A percentile compares a stretch with the other conserved stretches of the same genome.
Conservation (phyloP, 1,140 invertebrate genomes). For the Megalonaias nervosa region DNA sequence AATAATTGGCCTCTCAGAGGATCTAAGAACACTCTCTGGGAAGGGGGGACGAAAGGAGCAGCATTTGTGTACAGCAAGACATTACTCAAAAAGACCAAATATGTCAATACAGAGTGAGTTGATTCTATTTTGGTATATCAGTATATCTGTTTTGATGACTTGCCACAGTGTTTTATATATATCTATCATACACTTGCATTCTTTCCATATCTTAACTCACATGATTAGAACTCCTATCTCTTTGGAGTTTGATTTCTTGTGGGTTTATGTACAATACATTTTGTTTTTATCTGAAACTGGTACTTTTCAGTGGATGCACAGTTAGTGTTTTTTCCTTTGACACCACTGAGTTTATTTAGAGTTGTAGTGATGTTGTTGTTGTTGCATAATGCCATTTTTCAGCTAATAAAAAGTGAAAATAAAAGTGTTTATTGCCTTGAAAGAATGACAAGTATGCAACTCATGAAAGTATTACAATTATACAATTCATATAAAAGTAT, state of each 20-base stretch:
- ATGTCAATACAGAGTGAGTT: constrained; percentile 26
- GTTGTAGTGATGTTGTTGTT: no score
- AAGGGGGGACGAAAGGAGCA: constrained; percentile 41
- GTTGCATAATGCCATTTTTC: no score
- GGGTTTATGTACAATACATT: not conserved
- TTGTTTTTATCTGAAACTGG: not conserved
- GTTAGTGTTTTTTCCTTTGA: no score
- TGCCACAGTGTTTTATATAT: not conserved
- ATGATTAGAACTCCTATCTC: not conserved
- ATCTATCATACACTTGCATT: not conserved
- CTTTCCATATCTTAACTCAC: not conserved
- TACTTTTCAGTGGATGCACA: no score
- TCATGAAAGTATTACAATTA: no score
- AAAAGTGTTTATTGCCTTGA: no score
- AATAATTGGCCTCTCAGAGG: constrained; percentile 46
- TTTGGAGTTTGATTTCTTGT: not conserved
- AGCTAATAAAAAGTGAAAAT: no score
- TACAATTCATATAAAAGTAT: no score
- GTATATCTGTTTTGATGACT: not conserved
- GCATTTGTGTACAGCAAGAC: constrained; percentile 34
- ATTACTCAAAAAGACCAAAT: constrained; percentile 13
- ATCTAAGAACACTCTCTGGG: constrained; percentile 40
- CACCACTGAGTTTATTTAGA: no score
- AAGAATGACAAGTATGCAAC: no score
- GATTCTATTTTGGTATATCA: not conserved